Base-by-base conservation (phyloP, 2,888 invertebrate genomes). In the Augiades crinisus region DNA sequence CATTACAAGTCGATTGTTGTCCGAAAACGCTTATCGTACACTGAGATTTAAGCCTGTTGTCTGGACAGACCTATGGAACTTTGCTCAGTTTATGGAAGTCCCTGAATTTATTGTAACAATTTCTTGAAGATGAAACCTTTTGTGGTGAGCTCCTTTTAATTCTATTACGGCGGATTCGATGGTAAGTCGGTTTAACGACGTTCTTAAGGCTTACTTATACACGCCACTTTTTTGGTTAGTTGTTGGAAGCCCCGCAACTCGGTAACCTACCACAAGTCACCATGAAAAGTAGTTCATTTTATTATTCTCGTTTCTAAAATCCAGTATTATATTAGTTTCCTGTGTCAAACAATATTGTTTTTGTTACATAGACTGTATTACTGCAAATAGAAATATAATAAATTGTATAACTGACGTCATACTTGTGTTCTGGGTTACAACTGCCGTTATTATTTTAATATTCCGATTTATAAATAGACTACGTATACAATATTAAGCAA, bases 51-150 rank as follows among this genome's bases (percentile, higher is more conserved):
- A 38, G 38, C 21, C 38, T 51, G 37, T 44, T 38, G 38, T 30
- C 24, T 10, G 19, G 12, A 31, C 43, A 21, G 27, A 44, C 27
- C 44, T 44, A 44, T 45, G 45, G 51, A 52, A 45, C 33, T 33
- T 14, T 14, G 17, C 19, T 37, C 41, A 22, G 31, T 33, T 14
- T 30, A 44, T 37, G 44, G 51, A 52, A 52, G 45, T 45, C 45
- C n/a, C 45, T 38, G 31, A 45, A 30, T 37, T 45, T 38, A 52
- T 52, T 44, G 38, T 21, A 52, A 33, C 38, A 31, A 51, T 45
- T 51, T 51, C 50, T 50, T 49, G 53, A 59, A 64, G 60, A 68
- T 63, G 81, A 82, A 81, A 68, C 80, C 81, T 66, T 68, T 72
- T 68, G 70, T 61, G 67, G 71, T 60, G 62, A 30, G 69, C 71